Conservation (phyloP, 1,140 invertebrate species). For the Polypedilum vanderplanki region DNA sequence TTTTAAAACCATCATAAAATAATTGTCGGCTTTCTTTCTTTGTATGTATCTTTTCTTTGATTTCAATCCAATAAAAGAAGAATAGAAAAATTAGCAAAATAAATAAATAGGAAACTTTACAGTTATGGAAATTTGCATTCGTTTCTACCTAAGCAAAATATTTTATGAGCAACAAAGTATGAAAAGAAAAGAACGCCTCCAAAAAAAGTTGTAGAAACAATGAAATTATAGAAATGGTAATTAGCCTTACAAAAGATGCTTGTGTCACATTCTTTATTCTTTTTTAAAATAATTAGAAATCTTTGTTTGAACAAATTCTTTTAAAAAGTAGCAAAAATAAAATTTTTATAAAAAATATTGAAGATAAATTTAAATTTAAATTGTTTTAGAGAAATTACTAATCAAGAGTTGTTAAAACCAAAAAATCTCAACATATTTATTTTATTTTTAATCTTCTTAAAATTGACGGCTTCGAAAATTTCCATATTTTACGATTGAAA, state of each 20-base stretch:
- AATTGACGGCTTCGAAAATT: neutral
- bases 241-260: too few relatives aligned
- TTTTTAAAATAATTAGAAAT: neutral
- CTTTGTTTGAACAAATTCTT: too few relatives aligned
- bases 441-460: constrained; percentile 1
- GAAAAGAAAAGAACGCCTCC: neutral
- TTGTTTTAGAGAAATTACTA: too few relatives aligned
- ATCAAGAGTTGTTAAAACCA: too few relatives aligned
- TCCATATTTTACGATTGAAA: constrained; percentile 14
- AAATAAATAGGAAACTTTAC: constrained; percentile 8
- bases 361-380: too few relatives aligned
- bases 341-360: too few relatives aligned
- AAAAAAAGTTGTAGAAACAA: neutral
- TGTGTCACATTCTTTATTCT: neutral
- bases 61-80: constrained; percentile 1
- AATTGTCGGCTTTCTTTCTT: constrained; percentile 5
- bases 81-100: constrained; percentile 7
- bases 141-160: neutral
- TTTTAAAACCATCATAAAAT: neutral
- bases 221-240: too few relatives aligned
- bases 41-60: neutral
- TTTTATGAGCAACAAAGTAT: neutral
- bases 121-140: constrained; percentile 6
- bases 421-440: too few relatives aligned
- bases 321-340: too few relatives aligned